These are phyloP conservation scores for Anser brachyrhynchus DNA, from an alignment of 2,113 vertebrate genomes.

Conservation along the genomic window DNA sequence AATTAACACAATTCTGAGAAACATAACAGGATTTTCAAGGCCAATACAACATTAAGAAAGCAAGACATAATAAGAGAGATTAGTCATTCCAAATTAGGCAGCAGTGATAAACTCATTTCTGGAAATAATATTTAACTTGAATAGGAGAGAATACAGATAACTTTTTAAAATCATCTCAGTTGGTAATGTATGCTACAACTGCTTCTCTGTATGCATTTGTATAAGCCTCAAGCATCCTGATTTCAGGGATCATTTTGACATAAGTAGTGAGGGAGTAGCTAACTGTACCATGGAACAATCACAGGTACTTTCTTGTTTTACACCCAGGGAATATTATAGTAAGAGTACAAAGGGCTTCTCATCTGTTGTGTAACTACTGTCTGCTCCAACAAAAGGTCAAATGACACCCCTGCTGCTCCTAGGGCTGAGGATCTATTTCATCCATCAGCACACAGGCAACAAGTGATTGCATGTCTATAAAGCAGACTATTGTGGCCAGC, in stretches of 20 bases:
- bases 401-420: neutral
- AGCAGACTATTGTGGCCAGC: neutral
- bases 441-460: neutral
- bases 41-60: neutral
- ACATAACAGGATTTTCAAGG: neutral
- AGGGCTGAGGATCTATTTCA: neutral
- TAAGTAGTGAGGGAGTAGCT: neutral
- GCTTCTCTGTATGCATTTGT: neutral
- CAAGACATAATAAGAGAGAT: neutral
- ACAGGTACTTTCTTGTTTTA: neutral
- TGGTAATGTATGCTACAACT: neutral
- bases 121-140: conserved; percentile 11
- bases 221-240: neutral
- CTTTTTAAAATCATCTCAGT: neutral
- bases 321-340: neutral
- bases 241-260: neutral
- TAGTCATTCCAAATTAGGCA: neutral
- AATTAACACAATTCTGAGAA: conserved; percentile 32
- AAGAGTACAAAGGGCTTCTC: neutral
- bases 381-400: neutral
- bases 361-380: neutral
- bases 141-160: neutral
- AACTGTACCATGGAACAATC: neutral
- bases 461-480: neutral
- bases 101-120: neutral